Percentiles rank a stretch among this genome's conserved stretches.
These are phyloP conservation scores for Pterois miles DNA, from an alignment of 2,797 vertebrate genomes.

Conservation along the genomic window DNA sequence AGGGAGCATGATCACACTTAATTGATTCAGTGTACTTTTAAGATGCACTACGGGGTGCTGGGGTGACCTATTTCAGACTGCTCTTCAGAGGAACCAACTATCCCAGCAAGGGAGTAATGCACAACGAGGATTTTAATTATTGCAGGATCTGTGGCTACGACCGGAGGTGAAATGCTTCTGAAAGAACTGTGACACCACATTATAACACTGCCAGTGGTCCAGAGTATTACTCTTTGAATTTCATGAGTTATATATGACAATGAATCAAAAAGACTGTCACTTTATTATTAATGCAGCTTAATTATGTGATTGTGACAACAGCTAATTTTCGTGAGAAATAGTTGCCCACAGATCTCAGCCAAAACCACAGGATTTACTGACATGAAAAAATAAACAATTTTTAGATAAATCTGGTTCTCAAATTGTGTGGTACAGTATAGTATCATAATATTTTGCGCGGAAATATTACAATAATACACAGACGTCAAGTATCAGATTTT, in stretches of 20 bases:
- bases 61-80: conserved; percentile 86
- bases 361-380: background rate
- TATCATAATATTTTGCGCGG: no score
- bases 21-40: conserved; percentile 87
- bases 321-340: background rate
- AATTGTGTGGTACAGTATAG: no score
- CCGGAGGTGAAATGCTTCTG: conserved; percentile 78
- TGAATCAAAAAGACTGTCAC: conserved; percentile 7
- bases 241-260: conserved; percentile 40
- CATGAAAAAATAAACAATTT: background rate
- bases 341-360: background rate
- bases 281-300: conserved; percentile 21
- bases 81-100: conserved; percentile 81
- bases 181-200: conserved; percentile 75
- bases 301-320: conserved; percentile 15
- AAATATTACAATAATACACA: no score
- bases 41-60: conserved; percentile 85
- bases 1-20: conserved; percentile 85
- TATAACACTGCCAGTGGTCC: conserved; percentile 66
- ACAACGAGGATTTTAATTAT: conserved; percentile 84
- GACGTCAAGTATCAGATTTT: no score
- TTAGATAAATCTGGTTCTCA: no score
- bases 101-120: conserved; percentile 79
- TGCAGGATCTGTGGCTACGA: conserved; percentile 73
- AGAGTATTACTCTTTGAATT: conserved; percentile 48